Evolutionary conservation across 92 coral and sea anemone genomes (phyloP).

Genomic region (Heliopora coerulea): DNA sequence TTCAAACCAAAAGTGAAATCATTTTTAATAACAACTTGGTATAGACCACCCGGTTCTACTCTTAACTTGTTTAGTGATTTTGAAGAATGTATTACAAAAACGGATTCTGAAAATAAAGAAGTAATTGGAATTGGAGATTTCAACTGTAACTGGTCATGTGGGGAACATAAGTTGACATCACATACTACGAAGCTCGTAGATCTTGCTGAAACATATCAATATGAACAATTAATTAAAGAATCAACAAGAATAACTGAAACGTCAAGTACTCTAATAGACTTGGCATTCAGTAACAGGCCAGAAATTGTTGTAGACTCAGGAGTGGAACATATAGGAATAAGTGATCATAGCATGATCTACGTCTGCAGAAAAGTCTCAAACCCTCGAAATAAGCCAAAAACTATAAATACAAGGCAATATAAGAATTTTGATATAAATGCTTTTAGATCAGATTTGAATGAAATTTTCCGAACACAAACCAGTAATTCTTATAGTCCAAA

Average conservation of each 20-base stretch:
- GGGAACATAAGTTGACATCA: background rate
- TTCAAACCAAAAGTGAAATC: background rate
- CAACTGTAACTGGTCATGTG: background rate
- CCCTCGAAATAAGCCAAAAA: background rate
- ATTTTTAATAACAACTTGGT: background rate
- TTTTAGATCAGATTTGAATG: background rate
- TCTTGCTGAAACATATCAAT: background rate
- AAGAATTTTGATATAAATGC: background rate
- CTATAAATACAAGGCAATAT: background rate
- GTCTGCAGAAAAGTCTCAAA: background rate
- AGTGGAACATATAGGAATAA: background rate
- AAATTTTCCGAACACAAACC: background rate
- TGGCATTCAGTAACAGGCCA: background rate
- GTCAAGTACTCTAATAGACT: background rate
- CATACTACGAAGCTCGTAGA: background rate
- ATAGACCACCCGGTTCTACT: background rate
- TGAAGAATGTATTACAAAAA: background rate
- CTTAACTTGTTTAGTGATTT: background rate
- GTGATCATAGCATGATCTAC: background rate
- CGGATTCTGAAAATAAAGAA: background rate
- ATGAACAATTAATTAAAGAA: background rate
- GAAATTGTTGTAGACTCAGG: background rate
- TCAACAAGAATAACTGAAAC: constrained; percentile 3
- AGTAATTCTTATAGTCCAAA: background rate
- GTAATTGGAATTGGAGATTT: background rate